Evolutionary conservation across 2,797 vertebrate genomes (phyloP), one percentile per base, ranked within the genome.

Genomic region (Danio kyathit): DNA sequence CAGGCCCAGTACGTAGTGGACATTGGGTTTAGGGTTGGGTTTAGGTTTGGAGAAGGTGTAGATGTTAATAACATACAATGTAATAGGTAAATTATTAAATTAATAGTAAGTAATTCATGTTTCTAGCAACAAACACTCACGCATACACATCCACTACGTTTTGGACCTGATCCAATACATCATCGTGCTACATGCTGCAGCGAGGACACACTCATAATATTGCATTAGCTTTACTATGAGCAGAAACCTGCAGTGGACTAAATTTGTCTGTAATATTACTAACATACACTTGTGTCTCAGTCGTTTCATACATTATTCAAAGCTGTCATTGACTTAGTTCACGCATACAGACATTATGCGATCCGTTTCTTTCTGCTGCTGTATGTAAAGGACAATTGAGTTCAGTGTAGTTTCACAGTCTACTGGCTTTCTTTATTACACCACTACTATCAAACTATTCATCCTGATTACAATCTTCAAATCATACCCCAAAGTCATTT

Each of bases 401-500:
- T 56, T 56, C 4, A 66, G 17, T 38, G 7, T 38, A 61, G 21
- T 63, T 63, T 74, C 10, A 49, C 19, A 61, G 44, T 40, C 44
- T 61, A 10, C 38, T 60, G 21, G 21, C 6, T 61, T 61, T 49
- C 19, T 12, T 40, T 49, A 48, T 61, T 74, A 60, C 56, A 11
- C 6, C 38, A 2, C 54, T 73, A 48, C 21, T 10, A 14, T 38
- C 21, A 48, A 14, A 51, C 19, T 60, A 38, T 67, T 69, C 46
- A 60, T 59, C 21, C 5, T 60, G 46, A 70, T 12, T 71, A 16
- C 59, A 69, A 40, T 60, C n/a, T 59, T 11, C 51, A 0, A 43
- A 61, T 14, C 60, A 60, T 19, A 61, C 46, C 29, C 11, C 67
- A 78, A 43, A 41, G 21, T 44, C 54, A 59, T 51, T 51, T 60